Conservation (phyloP, 2,888 invertebrate genomes). For the Apamea monoglypha region DNA sequence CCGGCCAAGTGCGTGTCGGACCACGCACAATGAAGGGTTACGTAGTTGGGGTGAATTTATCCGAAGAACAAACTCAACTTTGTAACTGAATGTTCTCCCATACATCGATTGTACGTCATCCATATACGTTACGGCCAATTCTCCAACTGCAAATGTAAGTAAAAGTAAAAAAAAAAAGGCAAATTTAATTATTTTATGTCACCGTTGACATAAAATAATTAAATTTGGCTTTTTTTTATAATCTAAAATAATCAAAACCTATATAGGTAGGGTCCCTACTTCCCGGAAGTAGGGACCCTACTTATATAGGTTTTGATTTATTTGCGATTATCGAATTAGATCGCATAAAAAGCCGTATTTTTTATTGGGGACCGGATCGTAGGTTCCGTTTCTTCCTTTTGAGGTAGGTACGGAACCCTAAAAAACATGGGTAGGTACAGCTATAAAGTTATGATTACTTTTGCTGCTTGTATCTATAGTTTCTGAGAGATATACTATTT, state of each 20-base stretch:
- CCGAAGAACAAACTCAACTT: neutral
- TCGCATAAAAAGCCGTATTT: neutral
- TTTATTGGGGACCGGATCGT: neutral
- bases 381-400: neutral
- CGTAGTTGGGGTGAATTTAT: neutral
- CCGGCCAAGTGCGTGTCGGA: neutral
- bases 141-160: neutral
- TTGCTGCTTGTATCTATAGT: neutral
- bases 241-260: no score
- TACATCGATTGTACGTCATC: neutral
- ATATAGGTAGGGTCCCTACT: no score
- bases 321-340: neutral
- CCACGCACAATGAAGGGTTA: neutral
- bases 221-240: no score
- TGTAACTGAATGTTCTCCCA: neutral
- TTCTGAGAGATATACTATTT: neutral
- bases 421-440: neutral
- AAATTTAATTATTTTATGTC: neutral
- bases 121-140: neutral
- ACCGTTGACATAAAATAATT: no score
- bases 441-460: neutral
- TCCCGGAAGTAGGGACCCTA: no score
- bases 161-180: neutral
- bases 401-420: neutral
- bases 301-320: neutral